Conservation (phyloP, 2,888 invertebrate genomes). For the Auanema freiburgensis region DNA sequence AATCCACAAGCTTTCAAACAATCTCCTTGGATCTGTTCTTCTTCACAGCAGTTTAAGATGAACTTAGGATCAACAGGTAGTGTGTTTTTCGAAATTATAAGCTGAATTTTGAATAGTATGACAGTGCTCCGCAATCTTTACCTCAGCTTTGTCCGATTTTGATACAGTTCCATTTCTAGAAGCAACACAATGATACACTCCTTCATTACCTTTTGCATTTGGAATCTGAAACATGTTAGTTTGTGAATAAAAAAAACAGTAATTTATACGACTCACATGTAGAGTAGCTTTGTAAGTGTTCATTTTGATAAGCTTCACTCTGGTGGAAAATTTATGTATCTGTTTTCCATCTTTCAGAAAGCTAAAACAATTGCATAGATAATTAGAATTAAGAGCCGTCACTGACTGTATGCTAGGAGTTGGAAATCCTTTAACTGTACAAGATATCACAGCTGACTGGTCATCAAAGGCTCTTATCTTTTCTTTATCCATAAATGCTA, state of each 20-base stretch:
- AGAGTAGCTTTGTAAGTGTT: slow-evolving; percentile 15
- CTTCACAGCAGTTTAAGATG: slow-evolving; percentile 37
- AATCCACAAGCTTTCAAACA: slow-evolving; percentile 41
- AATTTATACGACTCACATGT: slow-evolving; percentile 1
- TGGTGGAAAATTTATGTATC: neutral
- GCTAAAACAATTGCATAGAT: neutral
- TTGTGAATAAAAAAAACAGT: neutral
- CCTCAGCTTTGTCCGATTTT: slow-evolving; percentile 19
- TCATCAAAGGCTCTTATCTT: slow-evolving; percentile 37
- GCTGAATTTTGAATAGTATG: slow-evolving; percentile 12
- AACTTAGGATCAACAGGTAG: slow-evolving; percentile 34
- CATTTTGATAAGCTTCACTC: slow-evolving; percentile 10
- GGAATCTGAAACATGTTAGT: slow-evolving; percentile 8
- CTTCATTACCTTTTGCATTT: slow-evolving; percentile 22
- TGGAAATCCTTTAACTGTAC: slow-evolving; percentile 35
- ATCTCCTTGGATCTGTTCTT: slow-evolving; percentile 24
- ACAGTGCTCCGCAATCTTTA: slow-evolving; percentile 1
- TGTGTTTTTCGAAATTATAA: slow-evolving; percentile 26
- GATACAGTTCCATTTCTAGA: slow-evolving; percentile 3
- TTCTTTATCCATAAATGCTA: slow-evolving; percentile 27
- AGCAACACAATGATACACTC: slow-evolving; percentile 35
- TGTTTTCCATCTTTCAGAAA: slow-evolving; percentile 36
- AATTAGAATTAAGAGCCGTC: neutral
- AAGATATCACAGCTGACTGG: slow-evolving; percentile 38
- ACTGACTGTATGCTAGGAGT: slow-evolving; percentile 14